Base-by-base conservation (phyloP, 1,140 invertebrate species). In the Penaeus indicus region DNA sequence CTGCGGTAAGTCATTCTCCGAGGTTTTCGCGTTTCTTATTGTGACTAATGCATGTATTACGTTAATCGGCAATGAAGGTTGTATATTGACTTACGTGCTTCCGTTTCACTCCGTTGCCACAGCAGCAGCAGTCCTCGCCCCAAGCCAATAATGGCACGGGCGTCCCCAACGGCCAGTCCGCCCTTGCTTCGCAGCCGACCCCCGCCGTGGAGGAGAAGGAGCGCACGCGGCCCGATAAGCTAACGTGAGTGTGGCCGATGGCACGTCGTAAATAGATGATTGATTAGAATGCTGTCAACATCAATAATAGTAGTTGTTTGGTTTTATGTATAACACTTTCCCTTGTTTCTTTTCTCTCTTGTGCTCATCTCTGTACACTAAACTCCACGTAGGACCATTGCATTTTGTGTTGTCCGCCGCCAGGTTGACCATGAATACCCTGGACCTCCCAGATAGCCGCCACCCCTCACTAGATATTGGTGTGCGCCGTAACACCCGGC, bases 401-500 rank as follows among this genome's bases (percentile, higher is more conserved):
- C 25, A 42, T 61, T 27, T 60, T 60, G 79, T 63, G 25, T 18
- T 11, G 22, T 61, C 42, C 61, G 63, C 72, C 80, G 27, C 47
- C 83, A 83, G 79, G 63, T 79, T 81, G 61, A 81, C 60, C 38
- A 85, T 72, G 61, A 79, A 27, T 32, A 47, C 77, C 11, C 42
- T 85, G 64, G 67, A 81, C n/a, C 80, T 89, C 21, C 88, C 78
- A 18, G 85, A 89, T 61, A 42, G 47, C 61, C 81, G 83, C 61
- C 86, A 82, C 83, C 77, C 64, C n/a, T 84, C 86, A 27, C n/a
- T 90, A 27, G 90, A 85, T 62, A 62, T 85, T 8, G 80, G n/a
- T 54, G 42, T 54, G 42, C 86, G 72, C 64, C 82, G 85, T 54
- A 89, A 89, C 64, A 89, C 90, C 22, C 84, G 90, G 32, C 78